Evolutionary conservation across 2,888 invertebrate genomes (phyloP).

Genomic region (Minunthozetes semirufus): DNA sequence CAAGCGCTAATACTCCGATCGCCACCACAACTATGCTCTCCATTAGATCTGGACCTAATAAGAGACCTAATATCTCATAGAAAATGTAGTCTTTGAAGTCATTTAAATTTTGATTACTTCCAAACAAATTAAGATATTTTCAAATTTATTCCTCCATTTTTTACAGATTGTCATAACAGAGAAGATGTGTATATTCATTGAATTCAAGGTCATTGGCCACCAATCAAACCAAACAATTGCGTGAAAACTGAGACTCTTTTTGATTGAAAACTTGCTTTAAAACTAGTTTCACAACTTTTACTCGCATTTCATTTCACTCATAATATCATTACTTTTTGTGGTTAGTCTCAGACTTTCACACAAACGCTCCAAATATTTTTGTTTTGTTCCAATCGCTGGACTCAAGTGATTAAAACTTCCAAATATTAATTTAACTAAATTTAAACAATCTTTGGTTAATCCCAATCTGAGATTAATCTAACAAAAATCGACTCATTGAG

Average conservation of each 20-base stretch:
- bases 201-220: constrained; percentile 26
- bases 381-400: too few relatives aligned
- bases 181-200: too few relatives aligned
- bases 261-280: constrained; percentile 19
- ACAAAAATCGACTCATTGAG: too few relatives aligned
- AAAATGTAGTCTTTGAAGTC: not conserved
- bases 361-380: constrained; percentile 73
- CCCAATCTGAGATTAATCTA: too few relatives aligned
- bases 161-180: not conserved
- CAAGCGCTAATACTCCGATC: constrained; percentile 60
- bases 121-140: not conserved
- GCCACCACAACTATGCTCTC: constrained; percentile 63
- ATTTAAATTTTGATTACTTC: not conserved
- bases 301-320: not conserved
- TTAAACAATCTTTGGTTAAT: too few relatives aligned
- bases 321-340: constrained; percentile 40
- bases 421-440: too few relatives aligned
- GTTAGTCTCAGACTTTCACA: constrained; percentile 70
- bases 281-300: constrained; percentile 25
- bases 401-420: too few relatives aligned
- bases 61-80: not conserved
- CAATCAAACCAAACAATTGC: not conserved
- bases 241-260: constrained; percentile 18
- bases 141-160: not conserved
- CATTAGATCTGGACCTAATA: too few relatives aligned